A percentile compares a stretch with the other conserved stretches of the same genome.
These are phyloP conservation scores for Orchesella flavescens DNA, from an alignment of 2,888 invertebrate species.

Conservation along the genomic window DNA sequence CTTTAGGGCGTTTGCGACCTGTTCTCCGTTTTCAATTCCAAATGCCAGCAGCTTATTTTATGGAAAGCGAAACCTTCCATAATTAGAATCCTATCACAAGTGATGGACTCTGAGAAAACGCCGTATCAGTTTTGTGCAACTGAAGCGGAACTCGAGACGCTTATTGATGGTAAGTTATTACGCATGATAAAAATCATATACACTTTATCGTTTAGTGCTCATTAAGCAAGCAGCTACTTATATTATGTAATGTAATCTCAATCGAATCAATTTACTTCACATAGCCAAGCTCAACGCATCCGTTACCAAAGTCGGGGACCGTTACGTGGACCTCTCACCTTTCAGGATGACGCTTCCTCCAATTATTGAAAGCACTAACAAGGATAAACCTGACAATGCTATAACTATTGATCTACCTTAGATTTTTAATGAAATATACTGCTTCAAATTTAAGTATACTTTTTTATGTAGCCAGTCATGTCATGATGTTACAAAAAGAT, in stretches of 20 bases:
- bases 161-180: constrained; percentile 77
- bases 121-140: constrained; percentile 80
- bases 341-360: constrained; percentile 56
- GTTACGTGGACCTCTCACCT: constrained; percentile 53
- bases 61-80: constrained; percentile 71
- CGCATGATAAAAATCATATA: neutral
- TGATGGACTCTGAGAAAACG: constrained; percentile 68
- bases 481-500: neutral
- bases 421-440: neutral
- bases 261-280: constrained; percentile 7
- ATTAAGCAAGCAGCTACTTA: no score
- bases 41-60: constrained; percentile 68
- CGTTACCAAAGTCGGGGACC: constrained; percentile 44
- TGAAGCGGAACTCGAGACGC: constrained; percentile 79
- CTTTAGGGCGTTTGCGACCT: constrained; percentile 68
- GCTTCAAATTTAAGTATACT: no score
- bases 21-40: constrained; percentile 66
- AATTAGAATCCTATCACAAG: constrained; percentile 64
- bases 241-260: no score
- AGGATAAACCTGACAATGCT: constrained; percentile 33
- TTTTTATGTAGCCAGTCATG: neutral
- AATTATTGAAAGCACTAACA: constrained; percentile 29
- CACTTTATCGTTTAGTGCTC: no score
- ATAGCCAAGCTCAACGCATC: constrained; percentile 52
- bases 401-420: constrained; percentile 29